Evolutionary conservation across 2,888 invertebrate species (phyloP), one percentile per base, ranked within the genome.

Genomic region (Drosophila peninsularis): DNA sequence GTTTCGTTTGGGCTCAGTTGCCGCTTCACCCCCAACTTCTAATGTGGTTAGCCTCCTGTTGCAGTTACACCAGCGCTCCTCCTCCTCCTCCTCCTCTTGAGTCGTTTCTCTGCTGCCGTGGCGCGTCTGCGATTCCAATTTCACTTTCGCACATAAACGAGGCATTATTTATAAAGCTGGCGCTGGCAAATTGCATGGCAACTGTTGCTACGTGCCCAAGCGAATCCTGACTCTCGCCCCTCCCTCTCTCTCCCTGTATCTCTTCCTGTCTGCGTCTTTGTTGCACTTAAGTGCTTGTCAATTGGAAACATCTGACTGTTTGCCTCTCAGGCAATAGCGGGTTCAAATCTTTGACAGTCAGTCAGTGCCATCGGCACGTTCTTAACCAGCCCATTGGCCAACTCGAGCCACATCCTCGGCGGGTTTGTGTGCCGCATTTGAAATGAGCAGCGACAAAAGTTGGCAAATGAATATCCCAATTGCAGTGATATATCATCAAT

Each of bases 401-500:
- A 36, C 21, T 13, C 34, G 32, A 14, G 10, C 37, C 58, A 56
- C 74, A 76, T 76, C 76, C 79, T 70, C 52, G 70, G 47, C 52
- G 34, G 50, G 56, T 52, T 72, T 79, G 84, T 63, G 81, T 53
- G 60, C 24, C 66, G 86, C 80, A 86, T 89, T 75, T 63, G 42
- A 82, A 89, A 89, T 86, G 88, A 83, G 77, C 75, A 44, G 74
- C 69, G 64, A 60, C 74, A 71, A 69, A 76, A 77, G 63, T 54
- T 77, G 71, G 53, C 49, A 87, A 86, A 84, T 89, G 89, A 76
- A 88, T 86, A 81, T 83, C 70, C 70, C 66, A 68, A 84, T 80
- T 80, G 76, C 78, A 80, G 88, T 78, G 82, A 87, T 86, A 87
- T 73, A 84, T 86, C 88, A 85, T 75, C 89, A 61, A 81, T 79